Percentiles rank a stretch among this genome's conserved stretches.
Conservation (phyloP, 2,888 invertebrate species). For the Prosopocoilus inquinatus region DNA sequence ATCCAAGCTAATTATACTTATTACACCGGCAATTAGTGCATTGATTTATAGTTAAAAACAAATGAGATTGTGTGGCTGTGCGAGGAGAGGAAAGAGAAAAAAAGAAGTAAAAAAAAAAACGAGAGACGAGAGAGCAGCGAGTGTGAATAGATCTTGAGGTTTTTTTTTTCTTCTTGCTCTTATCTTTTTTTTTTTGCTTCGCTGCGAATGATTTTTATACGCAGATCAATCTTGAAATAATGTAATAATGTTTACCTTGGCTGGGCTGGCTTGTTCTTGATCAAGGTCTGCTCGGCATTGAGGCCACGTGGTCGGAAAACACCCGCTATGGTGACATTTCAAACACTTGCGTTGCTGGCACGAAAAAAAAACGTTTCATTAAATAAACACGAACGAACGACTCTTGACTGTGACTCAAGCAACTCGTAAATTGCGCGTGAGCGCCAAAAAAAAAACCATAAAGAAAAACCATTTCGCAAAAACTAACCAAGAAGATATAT, state of each 20-base stretch:
- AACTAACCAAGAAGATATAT: too few species aligned
- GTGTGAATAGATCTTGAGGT: not conserved
- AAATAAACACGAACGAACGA: too few species aligned
- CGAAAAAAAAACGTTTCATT: not conserved
- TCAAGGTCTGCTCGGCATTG: conserved; percentile 35
- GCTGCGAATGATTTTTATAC: conserved; percentile 15
- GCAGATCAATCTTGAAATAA: conserved; percentile 29
- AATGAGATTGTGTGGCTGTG: conserved; percentile 7
- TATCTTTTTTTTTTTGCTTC: not conserved
- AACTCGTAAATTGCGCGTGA: too few species aligned
- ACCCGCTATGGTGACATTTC: conserved; percentile 29
- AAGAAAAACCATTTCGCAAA: too few species aligned
- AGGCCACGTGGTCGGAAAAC: conserved; percentile 27
- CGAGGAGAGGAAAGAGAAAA: too few species aligned
- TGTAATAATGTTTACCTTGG: conserved; percentile 29
- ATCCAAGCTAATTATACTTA: conserved; percentile 25
- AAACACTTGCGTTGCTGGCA: conserved; percentile 6
- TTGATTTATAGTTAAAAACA: conserved; percentile 23
- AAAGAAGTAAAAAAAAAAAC: not conserved
- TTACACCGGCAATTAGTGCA: conserved; percentile 26
- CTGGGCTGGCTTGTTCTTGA: conserved; percentile 34
- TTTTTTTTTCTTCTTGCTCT: conserved; percentile 3
- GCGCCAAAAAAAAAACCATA: too few species aligned
- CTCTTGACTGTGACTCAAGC: too few species aligned
- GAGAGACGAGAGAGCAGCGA: not conserved